A percentile compares a stretch with the other conserved stretches of the same genome.
phyloP scores from a whole-genome alignment of 2,113 vertebrate species.

The Microcebus lehilahytsara region DNA sequence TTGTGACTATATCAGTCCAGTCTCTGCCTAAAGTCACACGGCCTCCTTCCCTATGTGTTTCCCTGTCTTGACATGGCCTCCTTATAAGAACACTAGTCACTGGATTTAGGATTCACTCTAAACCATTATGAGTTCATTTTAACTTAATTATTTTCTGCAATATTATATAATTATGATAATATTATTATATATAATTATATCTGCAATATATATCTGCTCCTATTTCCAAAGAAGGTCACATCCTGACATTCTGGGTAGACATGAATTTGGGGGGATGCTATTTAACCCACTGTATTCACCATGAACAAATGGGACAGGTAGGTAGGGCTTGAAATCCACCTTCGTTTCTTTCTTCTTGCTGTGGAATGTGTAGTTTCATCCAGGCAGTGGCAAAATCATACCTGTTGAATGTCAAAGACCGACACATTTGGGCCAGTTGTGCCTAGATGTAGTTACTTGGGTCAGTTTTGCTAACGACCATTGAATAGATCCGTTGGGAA shows the following conservation, averaged over 20 bases:
- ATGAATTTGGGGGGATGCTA: not conserved
- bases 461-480: not conserved
- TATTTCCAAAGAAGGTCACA: not conserved
- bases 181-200: not conserved
- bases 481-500: not conserved
- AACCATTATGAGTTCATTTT: not conserved
- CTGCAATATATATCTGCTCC: not conserved
- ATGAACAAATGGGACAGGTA: not conserved
- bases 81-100: not conserved
- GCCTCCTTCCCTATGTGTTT: not conserved
- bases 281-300: not conserved
- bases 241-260: not conserved
- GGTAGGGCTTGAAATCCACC: not conserved
- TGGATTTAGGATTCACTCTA: not conserved
- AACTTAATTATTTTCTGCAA: not conserved
- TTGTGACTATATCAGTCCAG: fast-evolving
- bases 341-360: not conserved
- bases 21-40: not conserved
- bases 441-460: fast-evolving
- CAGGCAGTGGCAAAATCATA: not conserved
- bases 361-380: not conserved
- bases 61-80: not conserved
- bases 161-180: not conserved
- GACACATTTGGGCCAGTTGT: not conserved
- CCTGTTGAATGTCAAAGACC: fast-evolving